Evolutionary conservation across 1,140 invertebrate genomes (phyloP).

Genomic region (Aphis gossypii): DNA sequence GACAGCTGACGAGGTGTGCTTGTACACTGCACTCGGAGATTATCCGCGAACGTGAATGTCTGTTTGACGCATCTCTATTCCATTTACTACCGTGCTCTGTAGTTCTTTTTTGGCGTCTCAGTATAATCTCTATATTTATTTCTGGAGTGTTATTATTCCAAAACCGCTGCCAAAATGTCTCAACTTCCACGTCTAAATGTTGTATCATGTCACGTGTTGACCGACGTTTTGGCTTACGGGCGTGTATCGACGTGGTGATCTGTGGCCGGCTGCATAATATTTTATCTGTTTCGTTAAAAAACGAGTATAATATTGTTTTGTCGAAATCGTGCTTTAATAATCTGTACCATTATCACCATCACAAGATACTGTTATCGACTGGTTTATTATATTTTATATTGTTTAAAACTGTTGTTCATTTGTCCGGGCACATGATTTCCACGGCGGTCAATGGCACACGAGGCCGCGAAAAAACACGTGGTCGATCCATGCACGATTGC

Average conservation of each 20-base stretch:
- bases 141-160: neutral
- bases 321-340: neutral
- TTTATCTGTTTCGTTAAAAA: neutral
- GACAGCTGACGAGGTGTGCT: neutral
- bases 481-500: neutral
- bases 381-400: neutral
- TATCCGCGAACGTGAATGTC: neutral
- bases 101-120: neutral
- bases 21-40: neutral
- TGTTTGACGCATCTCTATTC: neutral
- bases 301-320: neutral
- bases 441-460: neutral
- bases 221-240: no score
- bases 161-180: neutral
- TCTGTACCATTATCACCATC: no score
- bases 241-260: neutral
- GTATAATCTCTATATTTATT: neutral
- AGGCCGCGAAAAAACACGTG: neutral
- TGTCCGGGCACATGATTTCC: neutral
- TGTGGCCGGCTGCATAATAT: neutral
- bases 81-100: neutral
- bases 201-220: neutral
- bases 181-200: neutral
- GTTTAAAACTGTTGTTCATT: neutral
- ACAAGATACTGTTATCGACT: neutral